A percentile compares a stretch with the other conserved stretches of the same genome.
Conservation (phyloP, 2,888 invertebrate genomes). For the Lucinisca nassula region DNA sequence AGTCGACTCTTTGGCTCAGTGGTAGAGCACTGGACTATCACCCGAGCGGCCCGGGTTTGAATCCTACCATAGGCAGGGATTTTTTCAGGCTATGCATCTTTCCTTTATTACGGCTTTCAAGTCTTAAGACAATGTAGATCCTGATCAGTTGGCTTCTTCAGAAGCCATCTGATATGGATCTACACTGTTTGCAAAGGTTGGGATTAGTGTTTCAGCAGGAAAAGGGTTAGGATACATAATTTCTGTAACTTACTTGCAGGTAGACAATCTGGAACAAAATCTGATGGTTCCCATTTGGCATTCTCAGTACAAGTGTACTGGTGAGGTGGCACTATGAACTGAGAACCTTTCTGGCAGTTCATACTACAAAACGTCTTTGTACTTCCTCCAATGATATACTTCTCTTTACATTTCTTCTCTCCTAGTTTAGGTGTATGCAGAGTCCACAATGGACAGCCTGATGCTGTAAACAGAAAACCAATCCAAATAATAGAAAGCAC, state of each 20-base stretch:
- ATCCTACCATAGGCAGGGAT: too few species aligned
- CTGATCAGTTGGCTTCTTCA: too few species aligned
- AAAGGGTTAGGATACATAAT: background rate
- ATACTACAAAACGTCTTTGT: background rate
- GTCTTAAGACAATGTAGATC: too few species aligned
- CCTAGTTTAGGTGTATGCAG: constrained; percentile 32
- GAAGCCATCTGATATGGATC: background rate
- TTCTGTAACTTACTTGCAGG: constrained; percentile 49
- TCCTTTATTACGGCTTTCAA: too few species aligned
- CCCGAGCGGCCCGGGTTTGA: too few species aligned
- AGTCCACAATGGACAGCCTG: constrained; percentile 51
- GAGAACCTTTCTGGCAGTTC: constrained; percentile 20
- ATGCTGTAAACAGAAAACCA: constrained; percentile 33
- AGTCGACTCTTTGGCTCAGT: too few species aligned
- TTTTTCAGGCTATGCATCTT: too few species aligned
- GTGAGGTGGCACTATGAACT: constrained; percentile 68
- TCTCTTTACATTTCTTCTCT: constrained; percentile 20
- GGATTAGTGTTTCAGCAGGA: background rate
- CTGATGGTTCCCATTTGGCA: constrained; percentile 70
- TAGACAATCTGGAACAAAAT: constrained; percentile 76
- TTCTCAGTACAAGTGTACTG: constrained; percentile 72
- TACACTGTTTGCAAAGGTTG: too few species aligned
- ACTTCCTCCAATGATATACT: background rate
- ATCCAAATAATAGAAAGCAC: too few species aligned
- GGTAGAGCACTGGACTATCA: too few species aligned